Evolutionary conservation across 2,797 vertebrate species (phyloP).

Genomic region (Chaenodraco wilsoni): DNA sequence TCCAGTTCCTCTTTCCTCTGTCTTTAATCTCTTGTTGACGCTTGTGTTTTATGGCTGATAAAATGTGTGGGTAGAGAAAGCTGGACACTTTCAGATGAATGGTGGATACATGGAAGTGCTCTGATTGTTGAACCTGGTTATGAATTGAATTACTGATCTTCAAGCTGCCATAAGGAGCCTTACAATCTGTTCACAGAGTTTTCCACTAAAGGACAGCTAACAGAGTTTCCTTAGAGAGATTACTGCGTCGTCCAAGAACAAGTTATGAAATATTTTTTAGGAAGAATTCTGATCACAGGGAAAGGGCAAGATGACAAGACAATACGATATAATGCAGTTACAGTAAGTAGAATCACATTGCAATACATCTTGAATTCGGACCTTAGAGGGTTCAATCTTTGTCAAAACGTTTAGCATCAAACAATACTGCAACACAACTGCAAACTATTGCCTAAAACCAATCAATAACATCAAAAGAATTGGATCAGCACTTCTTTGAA

Average conservation of each 20-base stretch:
- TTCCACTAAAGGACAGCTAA: conserved; percentile 3
- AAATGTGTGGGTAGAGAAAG: conserved; percentile 1
- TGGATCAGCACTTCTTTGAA: neutral
- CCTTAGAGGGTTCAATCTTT: neutral
- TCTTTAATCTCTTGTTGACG: neutral
- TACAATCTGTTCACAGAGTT: conserved; percentile 20
- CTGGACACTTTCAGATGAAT: conserved; percentile 4
- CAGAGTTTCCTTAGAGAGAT: conserved; percentile 19
- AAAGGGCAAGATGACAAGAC: neutral
- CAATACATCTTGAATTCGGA: neutral
- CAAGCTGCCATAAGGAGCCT: conserved; percentile 31
- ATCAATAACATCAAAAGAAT: neutral
- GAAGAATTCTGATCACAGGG: neutral
- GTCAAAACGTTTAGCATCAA: neutral
- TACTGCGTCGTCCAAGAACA: conserved; percentile 13
- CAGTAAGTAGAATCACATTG: neutral
- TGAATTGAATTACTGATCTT: conserved; percentile 39
- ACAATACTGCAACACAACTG: neutral
- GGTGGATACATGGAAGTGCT: conserved; percentile 16
- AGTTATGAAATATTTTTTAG: conserved; percentile 1
- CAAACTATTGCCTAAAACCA: neutral
- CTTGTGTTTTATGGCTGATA: conserved; percentile 14
- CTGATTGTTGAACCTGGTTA: conserved; percentile 21
- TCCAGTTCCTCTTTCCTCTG: neutral
- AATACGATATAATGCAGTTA: neutral